phyloP scores from a whole-genome alignment of 2,888 invertebrate species.

The Agriotes lineatus region DNA sequence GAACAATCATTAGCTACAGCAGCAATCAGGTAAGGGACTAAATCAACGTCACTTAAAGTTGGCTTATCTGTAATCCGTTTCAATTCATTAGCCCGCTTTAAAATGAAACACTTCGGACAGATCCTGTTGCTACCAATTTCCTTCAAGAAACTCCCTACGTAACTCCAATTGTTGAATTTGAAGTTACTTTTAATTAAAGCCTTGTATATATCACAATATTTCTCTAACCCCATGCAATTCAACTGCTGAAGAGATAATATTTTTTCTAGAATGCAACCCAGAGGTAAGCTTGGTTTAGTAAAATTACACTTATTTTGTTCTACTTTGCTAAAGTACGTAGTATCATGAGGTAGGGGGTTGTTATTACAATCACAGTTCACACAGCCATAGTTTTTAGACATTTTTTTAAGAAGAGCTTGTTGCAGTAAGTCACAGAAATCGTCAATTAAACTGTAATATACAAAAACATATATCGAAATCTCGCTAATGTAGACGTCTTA shows the following conservation, averaged over 20 bases:
- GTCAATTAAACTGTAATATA: conserved; percentile 55
- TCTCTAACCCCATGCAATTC: conserved; percentile 62
- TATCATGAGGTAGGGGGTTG: neutral
- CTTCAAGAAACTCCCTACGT: conserved; percentile 55
- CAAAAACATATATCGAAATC: too few relatives aligned
- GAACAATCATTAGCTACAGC: conserved; percentile 85
- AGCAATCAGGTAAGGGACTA: conserved; percentile 73
- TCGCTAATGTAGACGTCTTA: too few relatives aligned
- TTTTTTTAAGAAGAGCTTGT: conserved; percentile 53
- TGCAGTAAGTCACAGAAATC: conserved; percentile 59
- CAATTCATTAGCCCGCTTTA: conserved; percentile 21
- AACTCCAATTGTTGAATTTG: conserved; percentile 52
- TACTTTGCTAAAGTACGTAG: conserved; percentile 1
- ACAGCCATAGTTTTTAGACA: conserved; percentile 21
- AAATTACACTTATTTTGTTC: conserved; percentile 49
- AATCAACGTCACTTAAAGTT: conserved; percentile 51
- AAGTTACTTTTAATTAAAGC: conserved; percentile 47
- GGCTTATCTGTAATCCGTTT: conserved; percentile 24
- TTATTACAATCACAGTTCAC: conserved; percentile 14
- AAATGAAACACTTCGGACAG: conserved; percentile 59
- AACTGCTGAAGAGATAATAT: conserved; percentile 73
- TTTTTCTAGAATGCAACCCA: conserved; percentile 72
- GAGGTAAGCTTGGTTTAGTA: conserved; percentile 61
- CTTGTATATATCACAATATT: conserved; percentile 53
- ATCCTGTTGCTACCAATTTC: conserved; percentile 54